These are phyloP conservation scores for Oceanites oceanicus DNA, from an alignment of 2,113 vertebrate species.

Conservation along the genomic window DNA sequence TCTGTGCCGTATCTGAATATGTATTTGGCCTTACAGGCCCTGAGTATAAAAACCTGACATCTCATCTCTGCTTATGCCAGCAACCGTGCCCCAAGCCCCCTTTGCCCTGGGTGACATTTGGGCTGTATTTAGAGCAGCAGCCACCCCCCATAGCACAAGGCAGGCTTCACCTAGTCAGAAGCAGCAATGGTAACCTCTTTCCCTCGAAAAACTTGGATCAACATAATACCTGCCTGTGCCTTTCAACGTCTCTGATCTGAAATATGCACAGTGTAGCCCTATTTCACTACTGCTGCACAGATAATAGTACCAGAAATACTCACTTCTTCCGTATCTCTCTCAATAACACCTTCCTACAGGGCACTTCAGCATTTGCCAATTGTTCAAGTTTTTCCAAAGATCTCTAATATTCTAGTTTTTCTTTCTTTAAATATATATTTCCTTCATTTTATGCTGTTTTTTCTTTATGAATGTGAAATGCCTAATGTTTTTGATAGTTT, in stretches of 20 bases:
- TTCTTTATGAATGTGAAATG: neutral
- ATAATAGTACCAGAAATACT: neutral
- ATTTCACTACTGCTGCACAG: neutral
- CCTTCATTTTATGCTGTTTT: neutral
- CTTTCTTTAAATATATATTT: neutral
- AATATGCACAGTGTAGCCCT: neutral
- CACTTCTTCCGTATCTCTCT: neutral
- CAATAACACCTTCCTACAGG: neutral
- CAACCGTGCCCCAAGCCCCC: accelerated
- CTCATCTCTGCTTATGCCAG: neutral
- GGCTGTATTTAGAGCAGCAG: neutral
- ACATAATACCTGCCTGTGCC: neutral
- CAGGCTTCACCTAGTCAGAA: neutral
- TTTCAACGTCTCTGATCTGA: neutral
- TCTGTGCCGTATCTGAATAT: neutral
- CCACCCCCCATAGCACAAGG: neutral
- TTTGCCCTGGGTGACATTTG: neutral
- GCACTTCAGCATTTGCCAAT: neutral
- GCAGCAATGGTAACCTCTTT: neutral
- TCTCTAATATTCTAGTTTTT: neutral
- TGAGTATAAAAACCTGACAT: neutral
- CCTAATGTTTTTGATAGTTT: neutral
- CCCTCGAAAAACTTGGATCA: neutral
- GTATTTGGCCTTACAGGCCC: neutral
- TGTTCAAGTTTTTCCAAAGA: neutral